These are phyloP conservation scores for Benitochromis conjunctus DNA, from an alignment of 2,113 vertebrate genomes.

Conservation along the genomic window DNA sequence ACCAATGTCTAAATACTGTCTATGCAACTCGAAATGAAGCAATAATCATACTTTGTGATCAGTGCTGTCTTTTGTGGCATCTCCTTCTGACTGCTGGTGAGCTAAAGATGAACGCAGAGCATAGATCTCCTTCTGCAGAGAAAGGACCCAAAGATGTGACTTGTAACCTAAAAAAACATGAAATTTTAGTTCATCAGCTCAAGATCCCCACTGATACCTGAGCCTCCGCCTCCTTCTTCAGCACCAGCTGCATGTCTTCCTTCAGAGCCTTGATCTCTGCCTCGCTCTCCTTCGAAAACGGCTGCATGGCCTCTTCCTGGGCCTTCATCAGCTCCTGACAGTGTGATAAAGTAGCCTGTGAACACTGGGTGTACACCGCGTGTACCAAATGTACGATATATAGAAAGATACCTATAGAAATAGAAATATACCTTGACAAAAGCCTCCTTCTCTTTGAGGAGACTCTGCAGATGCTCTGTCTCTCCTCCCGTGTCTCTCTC, in stretches of 20 bases:
- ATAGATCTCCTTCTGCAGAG: conserved; percentile 78
- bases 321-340: conserved; percentile 69
- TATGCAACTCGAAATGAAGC: background rate
- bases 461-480: conserved; percentile 48
- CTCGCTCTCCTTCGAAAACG: conserved; percentile 42
- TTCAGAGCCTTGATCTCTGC: conserved; percentile 64
- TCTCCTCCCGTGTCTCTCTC: conserved; percentile 49
- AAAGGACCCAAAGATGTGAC: background rate
- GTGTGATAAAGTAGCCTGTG: background rate
- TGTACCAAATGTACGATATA: background rate
- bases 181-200: background rate
- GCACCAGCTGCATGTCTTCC: conserved; percentile 85
- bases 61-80: conserved; percentile 71
- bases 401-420: no score
- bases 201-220: conserved; percentile 73
- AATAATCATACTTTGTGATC: conserved; percentile 75
- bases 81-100: conserved; percentile 73
- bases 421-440: conserved; percentile 83
- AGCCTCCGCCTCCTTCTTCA: conserved; percentile 85
- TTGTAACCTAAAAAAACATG: background rate
- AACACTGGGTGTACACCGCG: background rate
- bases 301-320: conserved; percentile 59
- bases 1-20: background rate
- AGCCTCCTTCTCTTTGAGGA: conserved; percentile 76
- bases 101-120: conserved; percentile 77